Evolutionary conservation across 2,113 vertebrate genomes (phyloP).

Genomic region (Larimichthys polyactis): DNA sequence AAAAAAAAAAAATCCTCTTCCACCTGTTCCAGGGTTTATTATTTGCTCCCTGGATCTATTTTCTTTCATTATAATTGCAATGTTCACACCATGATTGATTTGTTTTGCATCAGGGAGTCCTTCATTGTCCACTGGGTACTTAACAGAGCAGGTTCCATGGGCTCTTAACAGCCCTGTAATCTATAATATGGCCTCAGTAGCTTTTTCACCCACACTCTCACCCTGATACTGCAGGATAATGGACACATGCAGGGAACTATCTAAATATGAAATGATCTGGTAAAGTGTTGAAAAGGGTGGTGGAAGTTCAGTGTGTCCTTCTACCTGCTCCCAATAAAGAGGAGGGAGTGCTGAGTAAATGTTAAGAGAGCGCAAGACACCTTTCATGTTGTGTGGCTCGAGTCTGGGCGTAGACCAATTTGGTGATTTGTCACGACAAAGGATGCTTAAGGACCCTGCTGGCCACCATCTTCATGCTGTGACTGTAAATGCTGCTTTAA

Average conservation of each 20-base stretch:
- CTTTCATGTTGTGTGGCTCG: constrained; percentile 15
- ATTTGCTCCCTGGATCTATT: constrained; percentile 5
- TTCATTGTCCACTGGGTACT: constrained; percentile 17
- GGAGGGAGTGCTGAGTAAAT: background rate
- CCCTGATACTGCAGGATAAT: constrained; percentile 15
- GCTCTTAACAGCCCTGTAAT: constrained; percentile 36
- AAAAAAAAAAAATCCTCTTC: background rate
- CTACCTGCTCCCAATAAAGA: background rate
- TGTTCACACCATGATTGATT: constrained; percentile 20
- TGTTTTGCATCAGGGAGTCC: constrained; percentile 32
- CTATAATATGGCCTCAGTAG: constrained; percentile 27
- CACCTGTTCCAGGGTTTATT: constrained; percentile 16
- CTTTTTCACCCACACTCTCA: constrained; percentile 23
- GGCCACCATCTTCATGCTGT: constrained; percentile 33
- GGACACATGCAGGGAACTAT: constrained; percentile 31
- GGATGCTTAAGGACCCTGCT: constrained; percentile 25
- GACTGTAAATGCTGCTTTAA: constrained; percentile 41
- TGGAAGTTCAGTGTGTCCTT: constrained; percentile 2
- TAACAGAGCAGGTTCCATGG: constrained; percentile 35
- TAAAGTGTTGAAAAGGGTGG: constrained; percentile 10
- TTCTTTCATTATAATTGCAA: constrained; percentile 17
- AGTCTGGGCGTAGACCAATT: constrained; percentile 9
- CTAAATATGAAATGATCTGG: constrained; percentile 29
- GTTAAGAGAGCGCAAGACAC: background rate
- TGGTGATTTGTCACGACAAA: constrained; percentile 17